A percentile compares a stretch with the other conserved stretches of the same genome.
Evolutionary conservation across 1,140 invertebrate genomes (phyloP).

Genomic region (Pseudachorutes palmiensis): DNA sequence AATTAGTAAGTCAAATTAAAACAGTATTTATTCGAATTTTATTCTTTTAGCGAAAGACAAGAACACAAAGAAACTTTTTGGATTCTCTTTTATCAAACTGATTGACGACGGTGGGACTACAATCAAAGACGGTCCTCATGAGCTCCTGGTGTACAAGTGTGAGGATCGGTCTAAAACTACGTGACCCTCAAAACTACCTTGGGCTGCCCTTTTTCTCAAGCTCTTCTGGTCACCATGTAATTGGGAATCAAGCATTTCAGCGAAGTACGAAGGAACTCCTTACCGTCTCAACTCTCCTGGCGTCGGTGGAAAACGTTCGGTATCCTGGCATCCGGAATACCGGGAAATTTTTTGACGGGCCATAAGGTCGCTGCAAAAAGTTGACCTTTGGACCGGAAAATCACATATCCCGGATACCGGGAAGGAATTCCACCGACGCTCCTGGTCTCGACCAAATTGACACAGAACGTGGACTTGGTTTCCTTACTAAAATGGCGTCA

Average conservation of each 20-base stretch:
- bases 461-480: conserved; percentile 84
- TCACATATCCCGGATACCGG: too few species aligned
- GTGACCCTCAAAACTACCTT: conserved; percentile 15
- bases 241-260: conserved; percentile 53
- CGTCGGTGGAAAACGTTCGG: too few species aligned
- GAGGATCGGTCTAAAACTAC: conserved; percentile 53
- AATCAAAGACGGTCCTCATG: conserved; percentile 70
- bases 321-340: too few species aligned
- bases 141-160: conserved; percentile 85
- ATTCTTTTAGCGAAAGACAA: conserved; percentile 64
- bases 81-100: conserved; percentile 80
- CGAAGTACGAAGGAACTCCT: conserved; percentile 76
- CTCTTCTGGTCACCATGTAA: conserved; percentile 41
- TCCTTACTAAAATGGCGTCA: conserved; percentile 84
- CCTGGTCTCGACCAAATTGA: conserved; percentile 88
- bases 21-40: not conserved
- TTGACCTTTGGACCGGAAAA: too few species aligned
- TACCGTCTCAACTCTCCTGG: conserved; percentile 69
- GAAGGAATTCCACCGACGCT: too few species aligned
- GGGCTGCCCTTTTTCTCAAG: conserved; percentile 43
- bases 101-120: conserved; percentile 86
- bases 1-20: too few species aligned
- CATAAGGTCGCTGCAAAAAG: too few species aligned
- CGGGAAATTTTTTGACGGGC: too few species aligned
- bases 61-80: conserved; percentile 82